These are phyloP conservation scores for Aleiodes testaceus DNA, from an alignment of 2,888 invertebrate species.

Conservation along the genomic window DNA sequence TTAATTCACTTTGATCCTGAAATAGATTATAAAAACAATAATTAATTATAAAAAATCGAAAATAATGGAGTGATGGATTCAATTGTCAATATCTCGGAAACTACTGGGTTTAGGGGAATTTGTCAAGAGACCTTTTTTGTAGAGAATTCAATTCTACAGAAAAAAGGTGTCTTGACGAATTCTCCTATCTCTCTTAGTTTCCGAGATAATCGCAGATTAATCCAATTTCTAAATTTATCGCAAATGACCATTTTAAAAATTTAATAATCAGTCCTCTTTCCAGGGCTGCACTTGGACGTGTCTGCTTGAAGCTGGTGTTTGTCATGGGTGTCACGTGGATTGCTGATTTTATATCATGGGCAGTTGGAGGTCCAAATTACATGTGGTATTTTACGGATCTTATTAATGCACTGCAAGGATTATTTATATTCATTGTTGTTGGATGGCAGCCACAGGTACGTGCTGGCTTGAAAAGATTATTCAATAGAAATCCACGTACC, in stretches of 20 bases:
- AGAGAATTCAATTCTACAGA: no score
- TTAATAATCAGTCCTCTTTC: slow-evolving; percentile 58
- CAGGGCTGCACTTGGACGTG: slow-evolving; percentile 86
- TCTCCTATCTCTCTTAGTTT: no score
- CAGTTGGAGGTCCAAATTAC: slow-evolving; percentile 85
- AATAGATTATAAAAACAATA: slow-evolving; percentile 4
- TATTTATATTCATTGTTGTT: slow-evolving; percentile 91
- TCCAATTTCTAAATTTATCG: neutral
- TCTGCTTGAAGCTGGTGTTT: slow-evolving; percentile 89
- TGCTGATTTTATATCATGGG: slow-evolving; percentile 89
- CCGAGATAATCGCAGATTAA: neutral
- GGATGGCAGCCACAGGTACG: slow-evolving; percentile 90
- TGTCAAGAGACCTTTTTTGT: no score
- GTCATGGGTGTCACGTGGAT: slow-evolving; percentile 87
- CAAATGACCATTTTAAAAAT: neutral
- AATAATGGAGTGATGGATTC: no score
- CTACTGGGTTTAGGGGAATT: no score
- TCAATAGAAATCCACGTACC: slow-evolving; percentile 76
- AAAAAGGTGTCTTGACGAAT: no score
- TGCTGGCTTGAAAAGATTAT: slow-evolving; percentile 80
- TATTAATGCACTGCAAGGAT: slow-evolving; percentile 90
- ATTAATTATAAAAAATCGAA: neutral
- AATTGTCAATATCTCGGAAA: no score
- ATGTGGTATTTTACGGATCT: slow-evolving; percentile 90
- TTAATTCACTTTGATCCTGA: neutral